phyloP scores from a whole-genome alignment of 1,140 invertebrate genomes.

The Archivesica marissinica region DNA sequence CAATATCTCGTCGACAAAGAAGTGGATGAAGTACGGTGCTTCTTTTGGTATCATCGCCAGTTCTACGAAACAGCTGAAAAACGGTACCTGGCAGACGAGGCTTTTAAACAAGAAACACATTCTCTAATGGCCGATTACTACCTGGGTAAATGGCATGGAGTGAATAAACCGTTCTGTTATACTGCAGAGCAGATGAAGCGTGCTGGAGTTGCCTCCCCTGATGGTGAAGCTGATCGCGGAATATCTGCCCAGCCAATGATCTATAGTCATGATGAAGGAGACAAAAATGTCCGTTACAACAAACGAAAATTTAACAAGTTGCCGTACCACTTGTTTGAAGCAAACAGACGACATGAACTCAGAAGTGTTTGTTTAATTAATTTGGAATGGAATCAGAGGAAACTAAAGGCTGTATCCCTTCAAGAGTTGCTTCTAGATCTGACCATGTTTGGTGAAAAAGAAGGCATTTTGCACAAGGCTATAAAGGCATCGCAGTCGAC shows the following conservation, averaged over 20 bases:
- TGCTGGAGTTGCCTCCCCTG: slow-evolving; percentile 87
- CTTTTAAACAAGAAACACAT: slow-evolving; percentile 97
- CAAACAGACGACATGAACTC: slow-evolving; percentile 79
- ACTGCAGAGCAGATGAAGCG: slow-evolving; percentile 91
- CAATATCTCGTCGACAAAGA: slow-evolving; percentile 90
- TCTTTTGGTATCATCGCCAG: slow-evolving; percentile 79
- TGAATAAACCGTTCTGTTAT: slow-evolving; percentile 96
- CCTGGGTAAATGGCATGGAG: slow-evolving; percentile 95
- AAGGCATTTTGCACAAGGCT: slow-evolving; percentile 73
- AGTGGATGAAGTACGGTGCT: slow-evolving; percentile 87
- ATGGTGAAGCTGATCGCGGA: slow-evolving; percentile 96
- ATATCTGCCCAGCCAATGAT: slow-evolving; percentile 96
- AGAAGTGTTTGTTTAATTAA: slow-evolving; percentile 72
- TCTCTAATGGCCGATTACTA: slow-evolving; percentile 98
- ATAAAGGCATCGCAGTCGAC: slow-evolving; percentile 73
- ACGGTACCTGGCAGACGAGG: slow-evolving; percentile 97
- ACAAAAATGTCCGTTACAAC: slow-evolving; percentile 68
- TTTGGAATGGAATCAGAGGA: slow-evolving; percentile 74
- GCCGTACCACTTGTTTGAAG: slow-evolving; percentile 72
- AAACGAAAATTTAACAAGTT: slow-evolving; percentile 76
- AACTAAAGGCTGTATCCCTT: slow-evolving; percentile 73
- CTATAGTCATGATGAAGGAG: slow-evolving; percentile 84
- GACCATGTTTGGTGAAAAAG: slow-evolving; percentile 85
- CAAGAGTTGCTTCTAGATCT: slow-evolving; percentile 74
- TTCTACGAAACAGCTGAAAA: slow-evolving; percentile 86